A percentile compares a stretch with the other conserved stretches of the same genome.
Conservation (phyloP, 1,140 invertebrate genomes). For the Mesaphorura yosii region DNA sequence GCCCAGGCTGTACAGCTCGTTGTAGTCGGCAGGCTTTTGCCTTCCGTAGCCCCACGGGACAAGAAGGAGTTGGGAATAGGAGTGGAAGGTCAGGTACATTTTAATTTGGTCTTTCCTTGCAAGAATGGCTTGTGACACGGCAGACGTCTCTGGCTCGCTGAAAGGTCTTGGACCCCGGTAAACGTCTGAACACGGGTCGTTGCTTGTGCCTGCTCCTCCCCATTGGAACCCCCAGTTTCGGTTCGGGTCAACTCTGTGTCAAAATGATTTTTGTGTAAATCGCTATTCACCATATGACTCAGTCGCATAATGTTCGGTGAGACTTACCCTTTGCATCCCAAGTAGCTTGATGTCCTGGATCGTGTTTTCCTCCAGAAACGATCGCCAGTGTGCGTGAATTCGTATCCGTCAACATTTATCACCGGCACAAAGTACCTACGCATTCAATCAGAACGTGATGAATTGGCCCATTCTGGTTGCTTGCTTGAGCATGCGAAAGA, state of each 20-base stretch:
- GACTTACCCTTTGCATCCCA: too few species aligned
- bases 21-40: constrained; percentile 52
- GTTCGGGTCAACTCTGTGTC: constrained; percentile 39
- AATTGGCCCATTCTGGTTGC: background rate
- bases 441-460: background rate
- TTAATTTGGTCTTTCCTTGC: constrained; percentile 45
- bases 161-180: constrained; percentile 15
- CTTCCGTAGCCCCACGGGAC: constrained; percentile 73
- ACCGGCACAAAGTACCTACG: constrained; percentile 62
- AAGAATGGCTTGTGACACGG: constrained; percentile 51
- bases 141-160: constrained; percentile 54
- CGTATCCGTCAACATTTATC: constrained; percentile 60
- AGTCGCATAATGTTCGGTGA: too few species aligned
- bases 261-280: background rate
- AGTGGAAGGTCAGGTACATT: constrained; percentile 72
- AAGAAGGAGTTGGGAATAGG: constrained; percentile 71
- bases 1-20: constrained; percentile 53
- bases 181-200: constrained; percentile 14
- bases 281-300: background rate
- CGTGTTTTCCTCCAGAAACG: constrained; percentile 66
- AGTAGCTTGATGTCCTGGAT: constrained; percentile 15
- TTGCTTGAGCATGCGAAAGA: background rate
- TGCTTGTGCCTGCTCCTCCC: constrained; percentile 5
- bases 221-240: constrained; percentile 23
- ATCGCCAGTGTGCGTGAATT: constrained; percentile 31